These are phyloP conservation scores for Pomatorhinus ruficollis DNA, from an alignment of 2,113 vertebrate genomes.

Conservation along the genomic window DNA sequence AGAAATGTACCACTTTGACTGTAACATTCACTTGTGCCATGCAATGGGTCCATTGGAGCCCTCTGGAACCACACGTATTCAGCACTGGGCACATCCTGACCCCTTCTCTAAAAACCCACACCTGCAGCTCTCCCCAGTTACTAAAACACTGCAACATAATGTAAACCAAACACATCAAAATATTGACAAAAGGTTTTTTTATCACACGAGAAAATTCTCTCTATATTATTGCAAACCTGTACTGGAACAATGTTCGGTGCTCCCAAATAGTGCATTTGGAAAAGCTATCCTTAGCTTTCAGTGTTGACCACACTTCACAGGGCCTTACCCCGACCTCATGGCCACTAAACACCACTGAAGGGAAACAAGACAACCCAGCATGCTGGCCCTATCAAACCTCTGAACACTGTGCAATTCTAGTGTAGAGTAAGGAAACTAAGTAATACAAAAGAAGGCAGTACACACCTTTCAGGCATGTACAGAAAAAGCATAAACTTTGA, in stretches of 20 bases:
- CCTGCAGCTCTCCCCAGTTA: not conserved
- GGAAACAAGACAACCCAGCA: not conserved
- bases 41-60: not conserved
- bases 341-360: not conserved
- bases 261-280: not conserved
- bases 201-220: not conserved
- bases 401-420: not conserved
- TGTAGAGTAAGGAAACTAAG: not conserved
- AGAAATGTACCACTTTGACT: not conserved
- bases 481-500: not conserved
- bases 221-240: not conserved
- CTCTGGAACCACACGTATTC: rapidly evolving
- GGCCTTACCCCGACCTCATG: not conserved
- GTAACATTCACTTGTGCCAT: not conserved
- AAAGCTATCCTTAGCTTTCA: not conserved
- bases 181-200: not conserved
- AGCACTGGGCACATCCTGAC: rapidly evolving
- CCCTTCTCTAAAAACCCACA: not conserved
- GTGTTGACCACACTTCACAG: not conserved
- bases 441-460: not conserved
- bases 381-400: not conserved
- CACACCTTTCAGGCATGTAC: not conserved
- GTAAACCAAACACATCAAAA: not conserved
- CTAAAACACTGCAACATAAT: not conserved
- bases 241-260: not conserved